Conservation (phyloP, 2,797 vertebrate genomes). For the Antennarius maculatus region DNA sequence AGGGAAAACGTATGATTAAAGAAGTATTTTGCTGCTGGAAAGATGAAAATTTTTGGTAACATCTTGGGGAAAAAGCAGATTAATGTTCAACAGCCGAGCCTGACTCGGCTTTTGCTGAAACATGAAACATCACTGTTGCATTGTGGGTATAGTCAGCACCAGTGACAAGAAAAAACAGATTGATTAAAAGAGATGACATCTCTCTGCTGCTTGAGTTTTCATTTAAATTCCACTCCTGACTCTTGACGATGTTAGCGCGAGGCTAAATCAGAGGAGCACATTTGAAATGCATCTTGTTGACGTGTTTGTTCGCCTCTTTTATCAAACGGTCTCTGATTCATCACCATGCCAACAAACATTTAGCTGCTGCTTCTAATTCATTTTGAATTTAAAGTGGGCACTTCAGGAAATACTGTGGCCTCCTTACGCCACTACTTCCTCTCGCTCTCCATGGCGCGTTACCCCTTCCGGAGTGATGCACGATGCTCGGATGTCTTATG, state of each 20-base stretch:
- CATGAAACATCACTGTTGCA: too few relatives aligned
- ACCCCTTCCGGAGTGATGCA: conserved; percentile 22
- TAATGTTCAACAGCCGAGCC: too few relatives aligned
- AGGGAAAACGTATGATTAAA: conserved; percentile 12
- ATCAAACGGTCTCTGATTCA: conserved; percentile 25
- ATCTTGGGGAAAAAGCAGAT: too few relatives aligned
- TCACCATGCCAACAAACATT: conserved; percentile 28
- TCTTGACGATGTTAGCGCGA: background rate
- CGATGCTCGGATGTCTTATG: conserved; percentile 40
- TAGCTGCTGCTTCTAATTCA: conserved; percentile 18
- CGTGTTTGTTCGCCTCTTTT: background rate
- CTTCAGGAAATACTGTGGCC: conserved; percentile 29
- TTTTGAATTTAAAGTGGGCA: conserved; percentile 45
- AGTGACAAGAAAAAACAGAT: too few relatives aligned
- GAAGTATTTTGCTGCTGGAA: too few relatives aligned
- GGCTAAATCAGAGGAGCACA: background rate
- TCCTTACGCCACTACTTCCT: conserved; percentile 21
- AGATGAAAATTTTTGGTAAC: too few relatives aligned
- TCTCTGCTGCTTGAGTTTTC: too few relatives aligned
- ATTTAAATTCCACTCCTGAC: background rate
- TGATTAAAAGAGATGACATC: too few relatives aligned
- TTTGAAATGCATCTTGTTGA: conserved; percentile 3
- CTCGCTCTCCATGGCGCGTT: conserved; percentile 17
- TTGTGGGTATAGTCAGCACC: too few relatives aligned
- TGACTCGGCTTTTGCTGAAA: too few relatives aligned